Percentiles rank a stretch among this genome's conserved stretches.
Evolutionary conservation across 2,797 vertebrate species (phyloP).

Genomic region (Oryzias sinensis): DNA sequence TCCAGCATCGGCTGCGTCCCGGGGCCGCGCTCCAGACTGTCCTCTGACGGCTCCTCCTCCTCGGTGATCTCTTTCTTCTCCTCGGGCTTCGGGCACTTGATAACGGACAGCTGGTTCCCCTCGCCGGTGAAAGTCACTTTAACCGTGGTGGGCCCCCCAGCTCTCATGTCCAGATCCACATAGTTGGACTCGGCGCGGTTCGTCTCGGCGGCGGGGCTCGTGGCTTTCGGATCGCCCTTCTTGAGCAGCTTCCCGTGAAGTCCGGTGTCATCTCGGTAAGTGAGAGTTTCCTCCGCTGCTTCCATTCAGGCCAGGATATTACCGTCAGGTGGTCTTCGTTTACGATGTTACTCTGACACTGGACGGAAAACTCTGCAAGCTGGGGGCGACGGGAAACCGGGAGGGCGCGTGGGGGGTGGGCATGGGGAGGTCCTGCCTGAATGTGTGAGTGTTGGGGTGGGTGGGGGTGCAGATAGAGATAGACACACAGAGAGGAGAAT

Average conservation of each 20-base stretch:
- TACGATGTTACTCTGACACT: constrained; percentile 74
- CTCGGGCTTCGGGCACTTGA: constrained; percentile 54
- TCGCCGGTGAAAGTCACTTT: constrained; percentile 75
- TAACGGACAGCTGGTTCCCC: constrained; percentile 66
- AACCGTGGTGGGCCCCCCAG: constrained; percentile 62
- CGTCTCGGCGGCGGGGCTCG: constrained; percentile 31
- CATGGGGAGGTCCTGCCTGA: background rate
- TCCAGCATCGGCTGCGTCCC: constrained; percentile 40
- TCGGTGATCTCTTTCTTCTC: constrained; percentile 22
- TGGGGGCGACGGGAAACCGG: constrained; percentile 22
- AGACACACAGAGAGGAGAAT: constrained; percentile 2
- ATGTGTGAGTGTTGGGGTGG: background rate
- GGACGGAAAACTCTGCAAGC: constrained; percentile 76
- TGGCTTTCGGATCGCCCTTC: constrained; percentile 32
- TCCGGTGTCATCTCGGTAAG: constrained; percentile 73
- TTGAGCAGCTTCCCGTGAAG: constrained; percentile 76
- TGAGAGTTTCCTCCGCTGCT: constrained; percentile 80
- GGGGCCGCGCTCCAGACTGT: constrained; percentile 14
- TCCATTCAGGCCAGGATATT: constrained; percentile 76
- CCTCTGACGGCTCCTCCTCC: constrained; percentile 38
- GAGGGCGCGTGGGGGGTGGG: constrained; percentile 6
- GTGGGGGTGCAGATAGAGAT: constrained; percentile 2
- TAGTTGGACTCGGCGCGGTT: constrained; percentile 76
- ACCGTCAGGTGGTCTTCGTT: constrained; percentile 70
- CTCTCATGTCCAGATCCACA: constrained; percentile 75